Evolutionary conservation across 2,113 vertebrate genomes (phyloP), one percentile per base, ranked within the genome.

Genomic region (Heteronetta atricapilla): DNA sequence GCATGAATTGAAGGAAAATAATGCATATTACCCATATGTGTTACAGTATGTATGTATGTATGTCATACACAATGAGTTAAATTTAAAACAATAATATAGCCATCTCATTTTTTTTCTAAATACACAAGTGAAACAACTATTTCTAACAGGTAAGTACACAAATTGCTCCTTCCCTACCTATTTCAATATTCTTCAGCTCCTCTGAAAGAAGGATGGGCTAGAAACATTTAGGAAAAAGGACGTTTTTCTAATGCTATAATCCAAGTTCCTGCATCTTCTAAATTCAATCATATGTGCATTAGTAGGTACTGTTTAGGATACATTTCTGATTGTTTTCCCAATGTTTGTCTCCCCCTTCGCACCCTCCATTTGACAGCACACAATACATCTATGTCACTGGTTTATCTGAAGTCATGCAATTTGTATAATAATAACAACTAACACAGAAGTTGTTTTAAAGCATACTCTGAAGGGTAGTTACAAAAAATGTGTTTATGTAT

Each of bases 1-100:
- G 53, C 53, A 56, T 56, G 44, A 84, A 46, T 19, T 34, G 48
- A 62, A 93, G 38, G 66, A 79, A 91, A 91, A 82, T 72, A 82
- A 60, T 7, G 72, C 22, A 2, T 34, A 38, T 26, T 56, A 63
- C 1, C 12, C 1, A 0, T 44, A 46, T 33, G 46, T 44, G 20
- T 67, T 40, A 77, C 8, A 68, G 12, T 33, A 40, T 40, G 46
- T 44, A 44, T 40, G 46, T 44, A 44, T 44, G 34, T 33, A 89
- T 44, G 48, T 8, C 21, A 77, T 11, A 22, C 8, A 38, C 7
- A 62, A 10, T 11, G 5, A 85, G 18, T 79, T 36, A 53, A 73
- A 76, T 36, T 90, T 31, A 66, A 73, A 92, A 58, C 38, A 74
- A 28, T 11, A 77, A 66, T 21, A 86, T 1, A 82, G 23, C 4